Percentiles rank a stretch among this genome's conserved stretches.
phyloP scores from a whole-genome alignment of 2,888 invertebrate species.

The Troides aeacus region DNA sequence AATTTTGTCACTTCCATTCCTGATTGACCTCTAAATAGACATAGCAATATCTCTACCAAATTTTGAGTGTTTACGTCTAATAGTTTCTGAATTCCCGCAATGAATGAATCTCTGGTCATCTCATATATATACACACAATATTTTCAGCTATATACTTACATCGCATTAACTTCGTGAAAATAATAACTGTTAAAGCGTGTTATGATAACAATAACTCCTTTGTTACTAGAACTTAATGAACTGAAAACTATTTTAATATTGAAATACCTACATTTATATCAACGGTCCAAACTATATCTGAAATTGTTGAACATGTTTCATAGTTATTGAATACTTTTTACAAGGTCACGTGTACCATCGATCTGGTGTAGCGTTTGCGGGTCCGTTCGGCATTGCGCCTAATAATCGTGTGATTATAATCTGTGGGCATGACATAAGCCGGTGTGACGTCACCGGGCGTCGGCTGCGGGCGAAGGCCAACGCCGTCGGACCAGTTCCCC shows the following conservation, averaged over 20 bases:
- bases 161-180: no score
- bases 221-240: not conserved
- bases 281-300: not conserved
- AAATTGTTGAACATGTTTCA: not conserved
- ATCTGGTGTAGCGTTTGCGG: slow-evolving; percentile 36
- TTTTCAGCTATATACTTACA: no score
- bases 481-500: slow-evolving; percentile 54
- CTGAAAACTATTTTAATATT: not conserved
- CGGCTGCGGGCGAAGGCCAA: slow-evolving; percentile 63
- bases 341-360: slow-evolving; percentile 32
- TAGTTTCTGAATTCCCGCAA: no score
- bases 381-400: slow-evolving; percentile 48
- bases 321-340: slow-evolving; percentile 3
- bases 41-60: no score
- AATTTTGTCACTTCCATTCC: no score
- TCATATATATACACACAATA: no score
- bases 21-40: no score
- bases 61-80: no score
- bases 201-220: no score
- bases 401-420: slow-evolving; percentile 45
- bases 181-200: no score
- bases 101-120: no score
- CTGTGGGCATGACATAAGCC: slow-evolving; percentile 72
- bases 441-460: slow-evolving; percentile 76
- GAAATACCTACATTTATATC: not conserved